Evolutionary conservation across 2,888 invertebrate genomes (phyloP).

Genomic region (Caenorhabditis auriculariae): DNA sequence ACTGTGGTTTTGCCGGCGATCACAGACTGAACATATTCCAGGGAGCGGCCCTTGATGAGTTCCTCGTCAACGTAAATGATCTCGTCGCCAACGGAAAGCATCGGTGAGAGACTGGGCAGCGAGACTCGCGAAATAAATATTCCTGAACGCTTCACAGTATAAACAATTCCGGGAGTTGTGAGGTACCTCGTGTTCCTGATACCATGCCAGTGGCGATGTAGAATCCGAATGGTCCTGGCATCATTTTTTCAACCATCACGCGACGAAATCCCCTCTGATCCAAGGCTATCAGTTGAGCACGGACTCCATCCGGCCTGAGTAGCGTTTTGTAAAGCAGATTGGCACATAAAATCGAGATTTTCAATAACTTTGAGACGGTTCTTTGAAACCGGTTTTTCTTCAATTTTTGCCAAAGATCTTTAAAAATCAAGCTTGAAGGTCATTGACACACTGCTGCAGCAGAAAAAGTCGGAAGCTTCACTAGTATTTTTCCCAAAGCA

Average conservation of each 20-base stretch:
- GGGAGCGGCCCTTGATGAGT: conserved; percentile 41
- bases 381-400: too few species aligned
- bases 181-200: conserved; percentile 47
- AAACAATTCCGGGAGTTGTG: not conserved
- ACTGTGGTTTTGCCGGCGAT: conserved; percentile 49
- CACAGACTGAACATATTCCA: conserved; percentile 48
- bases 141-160: conserved; percentile 21
- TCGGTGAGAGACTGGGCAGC: conserved; percentile 41
- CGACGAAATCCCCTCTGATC: conserved; percentile 48
- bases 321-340: too few species aligned
- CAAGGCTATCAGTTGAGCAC: conserved; percentile 44
- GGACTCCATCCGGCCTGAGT: conserved; percentile 31
- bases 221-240: conserved; percentile 55
- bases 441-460: too few species aligned
- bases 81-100: conserved; percentile 54
- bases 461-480: too few species aligned
- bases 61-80: conserved; percentile 52
- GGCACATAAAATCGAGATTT: too few species aligned
- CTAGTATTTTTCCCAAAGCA: too few species aligned
- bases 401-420: too few species aligned
- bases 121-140: conserved; percentile 55
- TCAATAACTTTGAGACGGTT: too few species aligned
- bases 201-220: conserved; percentile 52
- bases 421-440: too few species aligned
- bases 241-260: conserved; percentile 46